These are phyloP conservation scores for Procambarus virginalis DNA, from an alignment of 1,140 invertebrate species.

Conservation along the genomic window DNA sequence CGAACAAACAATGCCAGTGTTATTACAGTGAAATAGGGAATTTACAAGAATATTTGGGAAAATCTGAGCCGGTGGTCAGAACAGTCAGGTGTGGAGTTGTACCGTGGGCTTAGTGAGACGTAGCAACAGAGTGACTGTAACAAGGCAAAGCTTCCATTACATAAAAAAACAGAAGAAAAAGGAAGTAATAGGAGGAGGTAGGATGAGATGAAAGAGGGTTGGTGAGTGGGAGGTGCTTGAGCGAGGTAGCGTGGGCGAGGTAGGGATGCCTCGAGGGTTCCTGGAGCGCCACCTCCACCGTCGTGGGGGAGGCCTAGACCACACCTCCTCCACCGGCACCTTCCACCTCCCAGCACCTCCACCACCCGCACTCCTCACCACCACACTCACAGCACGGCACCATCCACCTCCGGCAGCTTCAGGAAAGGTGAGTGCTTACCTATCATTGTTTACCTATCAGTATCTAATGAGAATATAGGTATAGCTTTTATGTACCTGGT, in stretches of 20 bases:
- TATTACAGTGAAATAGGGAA: too few relatives aligned
- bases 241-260: background rate
- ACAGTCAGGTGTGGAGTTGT: too few relatives aligned
- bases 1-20: too few relatives aligned
- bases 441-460: too few relatives aligned
- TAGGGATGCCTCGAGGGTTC: slow-evolving; percentile 25
- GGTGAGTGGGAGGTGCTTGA: background rate
- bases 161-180: background rate
- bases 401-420: slow-evolving; percentile 7
- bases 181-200: background rate
- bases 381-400: background rate
- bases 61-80: too few relatives aligned
- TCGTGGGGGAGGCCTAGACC: background rate
- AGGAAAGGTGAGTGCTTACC: slow-evolving; percentile 9
- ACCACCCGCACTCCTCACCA: background rate
- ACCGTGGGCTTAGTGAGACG: too few relatives aligned
- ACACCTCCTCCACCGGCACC: background rate
- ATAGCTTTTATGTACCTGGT: too few relatives aligned
- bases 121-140: too few relatives aligned
- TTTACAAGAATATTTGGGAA: too few relatives aligned
- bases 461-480: too few relatives aligned
- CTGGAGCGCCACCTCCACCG: slow-evolving; percentile 36
- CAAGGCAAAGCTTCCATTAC: too few relatives aligned
- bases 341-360: background rate
- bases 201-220: background rate